phyloP scores from a whole-genome alignment of 2,113 vertebrate species.

The Rhabdomys dilectus region DNA sequence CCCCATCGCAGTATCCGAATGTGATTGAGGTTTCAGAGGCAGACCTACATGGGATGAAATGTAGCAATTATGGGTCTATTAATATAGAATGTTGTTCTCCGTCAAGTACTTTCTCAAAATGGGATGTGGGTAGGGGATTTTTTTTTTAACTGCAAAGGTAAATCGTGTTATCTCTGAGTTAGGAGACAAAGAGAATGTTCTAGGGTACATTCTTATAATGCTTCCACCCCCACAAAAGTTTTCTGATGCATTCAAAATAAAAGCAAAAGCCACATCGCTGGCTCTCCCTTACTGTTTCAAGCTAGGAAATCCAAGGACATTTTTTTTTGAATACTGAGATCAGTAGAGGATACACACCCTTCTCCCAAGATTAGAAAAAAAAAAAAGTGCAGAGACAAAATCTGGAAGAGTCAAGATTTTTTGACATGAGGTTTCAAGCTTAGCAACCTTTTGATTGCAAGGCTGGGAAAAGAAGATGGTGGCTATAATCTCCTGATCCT shows the following conservation, averaged over 20 bases:
- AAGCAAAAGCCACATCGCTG: not conserved
- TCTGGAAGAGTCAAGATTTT: not conserved
- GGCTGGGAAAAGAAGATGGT: not conserved
- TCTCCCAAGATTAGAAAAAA: not conserved
- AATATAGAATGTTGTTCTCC: not conserved
- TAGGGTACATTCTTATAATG: not conserved
- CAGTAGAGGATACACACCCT: not conserved
- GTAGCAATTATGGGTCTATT: slow-evolving; percentile 51
- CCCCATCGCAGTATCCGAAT: not conserved
- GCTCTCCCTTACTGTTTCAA: not conserved
- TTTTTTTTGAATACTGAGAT: not conserved
- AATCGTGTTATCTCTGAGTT: not conserved
- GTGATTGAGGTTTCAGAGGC: slow-evolving; percentile 1
- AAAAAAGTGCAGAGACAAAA: not conserved
- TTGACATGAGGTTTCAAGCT: not conserved
- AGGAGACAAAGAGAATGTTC: not conserved
- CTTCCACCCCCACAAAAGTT: not conserved
- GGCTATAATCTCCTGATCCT: accelerated
- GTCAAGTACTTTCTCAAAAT: slow-evolving; percentile 15
- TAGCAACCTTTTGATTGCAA: not conserved
- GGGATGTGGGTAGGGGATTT: too few species aligned
- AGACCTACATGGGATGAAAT: slow-evolving; percentile 38
- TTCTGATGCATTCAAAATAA: not conserved
- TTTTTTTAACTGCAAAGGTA: slow-evolving; percentile 15
- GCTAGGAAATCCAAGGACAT: not conserved